Evolutionary conservation across 2,888 invertebrate genomes (phyloP), one percentile per base, ranked within the genome.

Genomic region (Caenorhabditis macrosperma): DNA sequence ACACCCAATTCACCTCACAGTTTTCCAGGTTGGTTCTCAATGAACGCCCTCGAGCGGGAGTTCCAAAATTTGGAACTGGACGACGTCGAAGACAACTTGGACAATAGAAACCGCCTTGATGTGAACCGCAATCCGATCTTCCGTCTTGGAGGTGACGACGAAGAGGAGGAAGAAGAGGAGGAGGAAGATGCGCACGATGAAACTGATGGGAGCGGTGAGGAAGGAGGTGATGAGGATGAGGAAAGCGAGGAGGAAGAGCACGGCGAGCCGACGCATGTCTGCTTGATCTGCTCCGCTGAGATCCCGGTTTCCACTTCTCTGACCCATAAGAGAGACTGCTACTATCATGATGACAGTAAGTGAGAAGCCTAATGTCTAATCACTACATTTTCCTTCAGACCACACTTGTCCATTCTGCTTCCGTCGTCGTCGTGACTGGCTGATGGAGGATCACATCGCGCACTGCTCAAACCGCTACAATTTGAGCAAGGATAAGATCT

Each of bases 371-470:
- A 4, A 22, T 2, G 24, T 22, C 30, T n/a, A 3, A 24, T 28
- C 9, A 2, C 6, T 22, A 1, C n/a, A 12, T 33, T 35, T 26
- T n/a, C 22, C 20, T 54, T 35, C 20, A 69, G 69, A 69, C 17
- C 24, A 50, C 24, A n/a, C n/a, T 2, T 69, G 69, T 24, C 69
- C 69, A 30, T 38, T 60, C 28, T 69, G 69, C 20, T 4, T 15
- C 4, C 38, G 52, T 9, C 38, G 10, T 2, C 69, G 69, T 24
- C 41, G 54, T 30, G 22, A 50, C 9, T 7, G 33, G 0, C 17
- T 33, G 7, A 61, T 69, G 35, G 60, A 60, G 22, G 52, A 24
- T 2, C 69, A 69, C 35, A 60, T 69, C 6, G 6, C 1, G 0
- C 10, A n/a, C 6, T 69, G 20, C 52, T 28, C 12, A 10, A 17